Base-by-base conservation (phyloP, 2,888 invertebrate genomes). In the Caenorhabditis zanzibari region DNA sequence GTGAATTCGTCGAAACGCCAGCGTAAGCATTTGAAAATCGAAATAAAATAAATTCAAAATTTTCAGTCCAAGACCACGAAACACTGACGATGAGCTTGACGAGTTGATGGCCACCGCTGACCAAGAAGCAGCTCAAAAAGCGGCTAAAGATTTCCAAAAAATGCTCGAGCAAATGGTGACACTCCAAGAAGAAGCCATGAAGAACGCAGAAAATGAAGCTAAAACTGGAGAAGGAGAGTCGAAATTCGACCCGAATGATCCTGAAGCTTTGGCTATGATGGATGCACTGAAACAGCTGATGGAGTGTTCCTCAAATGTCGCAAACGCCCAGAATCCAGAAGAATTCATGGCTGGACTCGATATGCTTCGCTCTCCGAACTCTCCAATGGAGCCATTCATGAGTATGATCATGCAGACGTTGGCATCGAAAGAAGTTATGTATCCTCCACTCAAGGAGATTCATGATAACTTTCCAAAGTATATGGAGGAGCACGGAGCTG, bases 371-470 rank as follows among this genome's bases (percentile, higher is more conserved):
- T 84, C 84, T 12, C 87, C 87, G 19, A 86, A 89, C 12, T 87
- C 88, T 5, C 72, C 82, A 22, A 85, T 90, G 86, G 89, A 90
- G 66, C 89, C 89, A n/a, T 87, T 90, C 52, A 90, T 90, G 90
- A 85, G 79, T 35, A 86, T 89, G 87, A 86, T 90, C 47, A 88
- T 90, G 89, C 85, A 88, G 83, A 89, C 89, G 9, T 80, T 90
- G 52, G 86, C 88, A 52, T 89, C 90, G 16, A 90, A 89, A 56
- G 90, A 90, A 58, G 87, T 90, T 9, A 89, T 90, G 90, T 90
- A 90, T 74, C 88, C 90, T 19, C 88, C 90, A 26, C 75, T 90
- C 35, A 90, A 90, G 69, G 90, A 90, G 47, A 86, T 90, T 52
- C 79, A 71, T 66, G 85, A 84, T 22, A 88, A 87, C 49, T 90